Evolutionary conservation across 2,113 vertebrate species (phyloP).

Genomic region (Clupea harengus): DNA sequence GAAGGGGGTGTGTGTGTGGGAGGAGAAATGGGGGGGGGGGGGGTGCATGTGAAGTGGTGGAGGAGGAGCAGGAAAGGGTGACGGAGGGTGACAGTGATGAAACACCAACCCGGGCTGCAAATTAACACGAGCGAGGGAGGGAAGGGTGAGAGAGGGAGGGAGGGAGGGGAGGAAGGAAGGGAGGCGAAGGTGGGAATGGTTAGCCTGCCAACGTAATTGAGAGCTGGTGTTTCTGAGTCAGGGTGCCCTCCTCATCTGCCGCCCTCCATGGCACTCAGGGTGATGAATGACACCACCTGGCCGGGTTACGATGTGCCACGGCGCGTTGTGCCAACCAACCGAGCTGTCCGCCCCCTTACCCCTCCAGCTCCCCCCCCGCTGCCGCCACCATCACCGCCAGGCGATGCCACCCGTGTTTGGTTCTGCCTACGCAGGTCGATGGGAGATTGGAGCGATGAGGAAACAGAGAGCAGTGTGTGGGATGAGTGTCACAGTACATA

Average conservation of each 20-base stretch:
- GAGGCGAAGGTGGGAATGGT: slow-evolving; percentile 42
- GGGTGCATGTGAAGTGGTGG: slow-evolving; percentile 6
- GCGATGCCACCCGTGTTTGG: neutral
- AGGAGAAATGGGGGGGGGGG: slow-evolving; percentile 44
- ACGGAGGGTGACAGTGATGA: slow-evolving; percentile 68
- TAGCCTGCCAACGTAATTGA: slow-evolving; percentile 60
- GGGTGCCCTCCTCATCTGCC: slow-evolving; percentile 37
- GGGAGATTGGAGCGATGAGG: neutral
- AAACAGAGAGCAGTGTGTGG: neutral
- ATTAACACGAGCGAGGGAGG: slow-evolving; percentile 44
- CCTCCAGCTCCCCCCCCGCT: neutral
- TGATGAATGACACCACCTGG: slow-evolving; percentile 44
- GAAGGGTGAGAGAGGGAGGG: neutral
- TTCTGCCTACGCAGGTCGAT: neutral
- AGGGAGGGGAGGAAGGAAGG: neutral
- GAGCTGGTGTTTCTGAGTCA: slow-evolving; percentile 49
- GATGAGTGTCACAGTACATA: neutral
- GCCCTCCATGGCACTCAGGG: slow-evolving; percentile 31
- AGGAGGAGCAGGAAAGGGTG: slow-evolving; percentile 53
- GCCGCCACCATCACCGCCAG: neutral
- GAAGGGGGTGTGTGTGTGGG: slow-evolving; percentile 15
- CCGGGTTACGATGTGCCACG: slow-evolving; percentile 9
- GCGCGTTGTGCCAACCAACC: slow-evolving; percentile 25
- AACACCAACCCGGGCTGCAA: slow-evolving; percentile 59
- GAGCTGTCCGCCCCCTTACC: neutral